Conservation (phyloP, 2,797 vertebrate genomes). For the Dryobates pubescens region DNA sequence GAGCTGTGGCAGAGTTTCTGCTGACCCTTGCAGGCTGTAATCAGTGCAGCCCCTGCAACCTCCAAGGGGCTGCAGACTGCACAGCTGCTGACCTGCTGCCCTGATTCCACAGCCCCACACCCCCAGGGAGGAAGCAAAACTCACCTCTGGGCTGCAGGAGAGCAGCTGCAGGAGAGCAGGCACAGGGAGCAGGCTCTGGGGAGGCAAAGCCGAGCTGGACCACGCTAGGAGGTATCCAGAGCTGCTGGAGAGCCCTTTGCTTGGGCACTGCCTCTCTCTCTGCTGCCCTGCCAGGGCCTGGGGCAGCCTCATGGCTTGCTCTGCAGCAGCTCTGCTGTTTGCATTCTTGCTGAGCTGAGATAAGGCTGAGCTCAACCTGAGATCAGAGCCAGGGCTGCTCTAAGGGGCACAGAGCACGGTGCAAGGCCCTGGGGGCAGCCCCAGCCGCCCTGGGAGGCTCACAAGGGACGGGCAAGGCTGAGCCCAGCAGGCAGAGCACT, state of each 20-base stretch:
- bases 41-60: accelerated
- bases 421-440: accelerated
- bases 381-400: neutral
- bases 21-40: accelerated
- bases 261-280: neutral
- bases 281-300: neutral
- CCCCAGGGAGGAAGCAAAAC: neutral
- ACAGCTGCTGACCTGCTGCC: neutral
- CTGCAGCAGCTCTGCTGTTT: neutral
- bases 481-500: neutral
- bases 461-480: neutral
- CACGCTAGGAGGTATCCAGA: neutral
- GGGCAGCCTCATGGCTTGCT: conserved; percentile 20
- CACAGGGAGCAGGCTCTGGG: accelerated
- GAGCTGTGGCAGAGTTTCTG: accelerated
- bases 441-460: neutral
- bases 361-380: conserved; percentile 22
- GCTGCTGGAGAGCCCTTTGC: neutral
- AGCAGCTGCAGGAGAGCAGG: neutral
- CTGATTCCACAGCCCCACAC: accelerated
- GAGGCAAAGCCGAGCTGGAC: neutral
- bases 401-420: neutral
- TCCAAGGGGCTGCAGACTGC: neutral
- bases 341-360: neutral
- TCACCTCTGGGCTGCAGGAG: conserved; percentile 11